Evolutionary conservation across 2,797 vertebrate genomes (phyloP), one percentile per base, ranked within the genome.

Genomic region (Cyclopterus lumpus): DNA sequence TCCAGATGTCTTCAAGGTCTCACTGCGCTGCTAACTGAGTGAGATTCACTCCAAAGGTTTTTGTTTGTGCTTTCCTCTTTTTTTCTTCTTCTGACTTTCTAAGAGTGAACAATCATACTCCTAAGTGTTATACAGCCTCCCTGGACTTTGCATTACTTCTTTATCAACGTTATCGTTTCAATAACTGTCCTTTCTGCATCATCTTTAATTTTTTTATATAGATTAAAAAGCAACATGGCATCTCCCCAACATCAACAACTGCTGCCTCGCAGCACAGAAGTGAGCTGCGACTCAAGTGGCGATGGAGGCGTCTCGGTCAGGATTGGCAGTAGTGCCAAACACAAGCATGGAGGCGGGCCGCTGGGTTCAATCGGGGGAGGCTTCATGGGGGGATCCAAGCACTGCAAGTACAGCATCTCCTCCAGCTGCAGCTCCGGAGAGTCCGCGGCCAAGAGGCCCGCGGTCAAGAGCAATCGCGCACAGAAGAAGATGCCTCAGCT

Each of bases 401-500:
- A 94, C 74, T 95, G 96, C 93, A 99, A 98, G 90, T 97, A 97
- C 94, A 97, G 97, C 93, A 97, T 99, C 90, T 98, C 97, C 6
- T 98, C 97, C 88, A 99, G 98, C 94, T 97, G 97, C 83, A 98
- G 97, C 90, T 99, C 97, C 0, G 97, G 96, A 40, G 97, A 97
- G 86, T 96, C 97, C 0, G 96, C 95, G 59, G 94, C 92, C 71
- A 94, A 91, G 64, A 94, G 92, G 87, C 89, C 94, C 0, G 90
- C 89, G 22, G 94, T 92, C 12, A 91, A 90, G 63, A 93, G 92
- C 49, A 91, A 93, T 70, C 95, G 95, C 44, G 75, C 94, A 6
- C 94, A 94, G 24, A 95, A 86, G 86, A 95, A 94, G 81, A 95
- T 98, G 84, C 98, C 98, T 5, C 97, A 97, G 93, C 96, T 99